Base-by-base conservation (phyloP, 2,888 invertebrate species). In the Rhyacophila evoluta region DNA sequence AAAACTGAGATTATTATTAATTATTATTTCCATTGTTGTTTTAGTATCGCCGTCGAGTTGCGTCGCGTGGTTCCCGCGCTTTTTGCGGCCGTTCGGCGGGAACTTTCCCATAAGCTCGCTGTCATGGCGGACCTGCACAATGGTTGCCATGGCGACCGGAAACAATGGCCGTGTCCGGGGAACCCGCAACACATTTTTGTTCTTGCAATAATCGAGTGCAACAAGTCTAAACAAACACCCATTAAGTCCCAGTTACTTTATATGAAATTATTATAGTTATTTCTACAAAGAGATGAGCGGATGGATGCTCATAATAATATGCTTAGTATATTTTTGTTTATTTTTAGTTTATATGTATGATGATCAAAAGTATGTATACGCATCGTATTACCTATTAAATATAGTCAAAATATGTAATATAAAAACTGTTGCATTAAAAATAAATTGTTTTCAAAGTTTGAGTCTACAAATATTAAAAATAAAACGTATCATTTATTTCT, bases 51-150 rank as follows among this genome's bases (percentile, higher is more conserved):
- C 19, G 55, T 15, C 55, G n/a, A n/a, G 19, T 55, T 55, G 55
- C 55, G 84, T 84, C 83, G 84, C 82, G 76, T 84, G 87, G 88
- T 82, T 89, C 89, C 89, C 89, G 89, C 89, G 89, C 87, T 89
- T 89, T 89, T 89, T 89, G 87, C 85, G 84, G 83, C 81, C 84
- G 85, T 86, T 86, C 86, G 89, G 89, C 89, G 89, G 89, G 89
- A 89, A 89, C 86, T 86, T 89, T 89, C 89, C 86, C 89, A 89
- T 87, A 55, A 55, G 73, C 86, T 88, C 87, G 88, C 87, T 87
- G 88, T 37, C 37, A 29, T 72, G 68, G 29, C 73, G 37, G n/a
- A 39, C 36, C 86, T 87, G 86, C 85, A 88, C 89, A 89, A 89
- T 89, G 87, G 88, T 70, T 85, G 84, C 83, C 83, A 78, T 80